Conservation (phyloP, 2,113 vertebrate genomes). For the Ondatra zibethicus region DNA sequence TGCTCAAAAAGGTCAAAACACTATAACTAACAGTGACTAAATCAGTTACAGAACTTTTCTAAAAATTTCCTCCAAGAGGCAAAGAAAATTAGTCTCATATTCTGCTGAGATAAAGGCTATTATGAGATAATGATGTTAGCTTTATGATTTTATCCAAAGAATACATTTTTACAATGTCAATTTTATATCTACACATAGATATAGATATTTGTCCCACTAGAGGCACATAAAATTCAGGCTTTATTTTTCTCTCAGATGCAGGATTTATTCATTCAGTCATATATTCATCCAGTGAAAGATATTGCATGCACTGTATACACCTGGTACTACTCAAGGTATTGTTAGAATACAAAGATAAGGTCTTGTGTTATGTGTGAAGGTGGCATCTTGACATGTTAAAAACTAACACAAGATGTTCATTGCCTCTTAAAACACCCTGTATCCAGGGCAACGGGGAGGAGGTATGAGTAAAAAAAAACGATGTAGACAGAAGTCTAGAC, state of each 20-base stretch:
- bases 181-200: not conserved
- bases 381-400: not conserved
- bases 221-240: not conserved
- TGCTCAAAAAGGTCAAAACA: not conserved
- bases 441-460: not conserved
- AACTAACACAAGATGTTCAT: not conserved
- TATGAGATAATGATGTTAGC: not conserved
- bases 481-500: not conserved
- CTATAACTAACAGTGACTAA: not conserved
- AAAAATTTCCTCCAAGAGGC: not conserved
- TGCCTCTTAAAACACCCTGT: not conserved
- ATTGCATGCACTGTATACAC: not conserved
- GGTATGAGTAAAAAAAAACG: not conserved
- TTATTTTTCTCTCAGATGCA: not conserved
- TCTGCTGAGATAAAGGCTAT: not conserved
- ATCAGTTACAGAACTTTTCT: not conserved
- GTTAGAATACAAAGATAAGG: not conserved
- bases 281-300: not conserved
- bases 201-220: not conserved
- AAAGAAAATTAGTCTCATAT: not conserved
- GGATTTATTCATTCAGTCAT: not conserved
- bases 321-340: not conserved
- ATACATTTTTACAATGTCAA: conserved; percentile 26
- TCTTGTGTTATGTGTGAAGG: not conserved
- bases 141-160: conserved; percentile 6